Percentiles rank a stretch among this genome's conserved stretches.
Evolutionary conservation across 2,113 vertebrate genomes (phyloP).

Genomic region (Martes martes): DNA sequence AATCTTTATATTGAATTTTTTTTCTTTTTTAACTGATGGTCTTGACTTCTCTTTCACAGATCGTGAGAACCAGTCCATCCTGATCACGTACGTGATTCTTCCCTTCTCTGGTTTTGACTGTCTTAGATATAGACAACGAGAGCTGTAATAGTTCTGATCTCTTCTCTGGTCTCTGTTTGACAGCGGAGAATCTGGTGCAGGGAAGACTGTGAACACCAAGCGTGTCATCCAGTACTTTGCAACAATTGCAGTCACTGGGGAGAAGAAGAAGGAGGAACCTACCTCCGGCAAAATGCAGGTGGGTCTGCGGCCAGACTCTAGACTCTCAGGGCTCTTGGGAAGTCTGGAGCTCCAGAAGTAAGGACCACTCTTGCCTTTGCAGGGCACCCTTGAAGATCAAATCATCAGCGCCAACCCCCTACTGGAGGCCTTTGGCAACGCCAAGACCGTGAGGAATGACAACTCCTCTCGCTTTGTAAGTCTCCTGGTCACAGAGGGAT

Average conservation of each 20-base stretch:
- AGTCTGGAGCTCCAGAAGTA: not conserved
- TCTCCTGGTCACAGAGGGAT: not conserved
- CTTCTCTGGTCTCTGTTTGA: conserved; percentile 76
- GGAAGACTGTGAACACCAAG: conserved; percentile 81
- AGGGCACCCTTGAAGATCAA: conserved; percentile 85
- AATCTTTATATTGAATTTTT: not conserved
- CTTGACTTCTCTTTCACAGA: conserved; percentile 75
- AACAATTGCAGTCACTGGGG: conserved; percentile 79
- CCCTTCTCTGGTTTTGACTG: not conserved
- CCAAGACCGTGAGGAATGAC: conserved; percentile 87
- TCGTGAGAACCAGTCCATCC: conserved; percentile 89
- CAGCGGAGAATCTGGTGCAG: conserved; percentile 84
- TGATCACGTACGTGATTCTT: conserved; percentile 86
- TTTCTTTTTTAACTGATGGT: not conserved
- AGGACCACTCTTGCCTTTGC: not conserved
- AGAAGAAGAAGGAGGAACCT: conserved; percentile 79
- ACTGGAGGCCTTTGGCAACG: conserved; percentile 86
- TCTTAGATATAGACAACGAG: not conserved
- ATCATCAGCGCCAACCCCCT: conserved; percentile 85
- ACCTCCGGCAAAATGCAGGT: conserved; percentile 87
- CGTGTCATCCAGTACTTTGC: conserved; percentile 83
- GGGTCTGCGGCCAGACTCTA: not conserved
- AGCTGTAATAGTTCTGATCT: not conserved
- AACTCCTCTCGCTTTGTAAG: conserved; percentile 86
- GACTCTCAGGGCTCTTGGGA: not conserved